Base-by-base conservation (phyloP, 2,888 invertebrate genomes). In the Eupithecia tripunctaria region DNA sequence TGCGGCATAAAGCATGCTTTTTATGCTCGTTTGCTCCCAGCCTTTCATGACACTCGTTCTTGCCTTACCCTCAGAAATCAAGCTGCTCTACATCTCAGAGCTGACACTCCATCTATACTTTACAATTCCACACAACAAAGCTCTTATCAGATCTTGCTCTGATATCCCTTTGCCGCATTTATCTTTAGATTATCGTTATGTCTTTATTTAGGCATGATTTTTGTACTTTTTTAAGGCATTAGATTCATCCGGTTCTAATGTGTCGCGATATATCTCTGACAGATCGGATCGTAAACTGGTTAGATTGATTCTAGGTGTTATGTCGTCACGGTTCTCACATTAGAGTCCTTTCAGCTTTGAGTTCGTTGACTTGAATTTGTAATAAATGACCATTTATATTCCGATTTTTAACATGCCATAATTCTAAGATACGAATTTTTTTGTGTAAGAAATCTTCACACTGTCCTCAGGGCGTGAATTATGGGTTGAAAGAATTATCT, bases 111-210 rank as follows among this genome's bases (percentile, higher is more conserved):
- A 51, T 72, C 75, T 75, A 65, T 70, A 29, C 70, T 14, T 51
- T 65, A 67, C 38, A 4, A 5, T 29, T 60, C 66, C 41, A 68
- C 14, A 27, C n/a, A 21, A 29, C 29, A 38, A 6, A 56, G 32
- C 25, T 68, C 67, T 72, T 72, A 72, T 72, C 75, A 60, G 75
- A 75, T 88, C 88, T 78, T 78, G 82, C 83, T 82, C 84, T 85
- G 89, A 91, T 89, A 86, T 83, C 85, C 85, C 85, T 86, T 86
- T 83, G 85, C 87, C 84, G 85, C 90, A 92, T 93, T 89, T 90
- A 92, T 93, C 89, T 88, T 86, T 78, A 90, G 91, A 92, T 92
- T 91, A 93, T 91, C 88, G 82, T 85, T 86, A 92, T 89, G 89
- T 90, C 92, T 92, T 88, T 88, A 91, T 89, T 89, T 87, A 84